Percentiles rank a stretch among this genome's conserved stretches.
phyloP scores from a whole-genome alignment of 2,113 vertebrate species.

The Forbesichthys agassizii region DNA sequence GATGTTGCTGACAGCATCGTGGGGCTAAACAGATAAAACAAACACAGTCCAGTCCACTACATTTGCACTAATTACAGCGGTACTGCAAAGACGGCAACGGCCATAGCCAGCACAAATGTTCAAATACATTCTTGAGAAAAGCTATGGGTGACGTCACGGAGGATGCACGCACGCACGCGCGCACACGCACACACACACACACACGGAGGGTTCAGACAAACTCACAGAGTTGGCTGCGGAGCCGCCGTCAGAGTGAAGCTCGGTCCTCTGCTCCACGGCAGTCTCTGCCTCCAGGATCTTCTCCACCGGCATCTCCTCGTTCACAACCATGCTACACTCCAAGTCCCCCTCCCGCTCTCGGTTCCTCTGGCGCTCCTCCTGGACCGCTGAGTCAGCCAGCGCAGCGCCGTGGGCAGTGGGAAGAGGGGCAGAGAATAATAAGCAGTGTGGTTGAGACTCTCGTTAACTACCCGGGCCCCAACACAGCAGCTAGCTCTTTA shows the following conservation, averaged over 20 bases:
- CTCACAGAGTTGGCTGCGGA: constrained; percentile 82
- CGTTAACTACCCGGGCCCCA: neutral
- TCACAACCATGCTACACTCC: constrained; percentile 72
- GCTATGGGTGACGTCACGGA: no score
- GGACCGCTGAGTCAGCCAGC: constrained; percentile 78
- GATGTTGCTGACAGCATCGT: no score
- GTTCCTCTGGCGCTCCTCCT: constrained; percentile 89
- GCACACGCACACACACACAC: no score
- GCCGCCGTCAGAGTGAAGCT: constrained; percentile 84
- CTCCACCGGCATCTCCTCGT: constrained; percentile 93
- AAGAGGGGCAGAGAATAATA: constrained; percentile 4
- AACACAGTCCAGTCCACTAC: no score
- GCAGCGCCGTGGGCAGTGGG: neutral
- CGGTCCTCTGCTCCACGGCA: constrained; percentile 88
- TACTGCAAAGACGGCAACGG: no score
- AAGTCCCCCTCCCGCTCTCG: constrained; percentile 83
- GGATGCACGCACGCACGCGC: no score
- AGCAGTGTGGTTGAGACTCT: neutral
- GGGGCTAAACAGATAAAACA: no score
- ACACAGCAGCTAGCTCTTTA: neutral
- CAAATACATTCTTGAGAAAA: no score
- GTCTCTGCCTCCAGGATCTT: constrained; percentile 92
- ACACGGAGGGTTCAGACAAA: no score
- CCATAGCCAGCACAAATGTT: no score
- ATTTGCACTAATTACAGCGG: no score